phyloP scores from a whole-genome alignment of 2,888 invertebrate species.

The Coelopa pilipes region DNA sequence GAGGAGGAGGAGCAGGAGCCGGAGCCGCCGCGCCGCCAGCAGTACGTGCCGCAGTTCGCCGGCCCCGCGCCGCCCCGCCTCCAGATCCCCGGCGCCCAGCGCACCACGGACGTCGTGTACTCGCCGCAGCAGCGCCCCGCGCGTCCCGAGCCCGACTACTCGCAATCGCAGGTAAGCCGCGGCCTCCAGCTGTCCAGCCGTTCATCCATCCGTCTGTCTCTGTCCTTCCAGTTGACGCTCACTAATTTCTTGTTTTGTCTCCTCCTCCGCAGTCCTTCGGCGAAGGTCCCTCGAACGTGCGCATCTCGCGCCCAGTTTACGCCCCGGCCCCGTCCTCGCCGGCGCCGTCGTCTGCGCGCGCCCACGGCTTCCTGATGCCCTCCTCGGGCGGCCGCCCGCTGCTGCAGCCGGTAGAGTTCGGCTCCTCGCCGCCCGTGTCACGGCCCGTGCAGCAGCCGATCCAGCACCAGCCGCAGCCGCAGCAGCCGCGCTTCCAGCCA shows the following conservation, averaged over 20 bases:
- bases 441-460: slow-evolving; percentile 54
- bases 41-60: slow-evolving; percentile 46
- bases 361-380: slow-evolving; percentile 60
- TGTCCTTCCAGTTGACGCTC: too few species aligned
- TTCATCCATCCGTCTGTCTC: background rate
- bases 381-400: slow-evolving; percentile 61
- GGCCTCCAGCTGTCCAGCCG: background rate
- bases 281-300: slow-evolving; percentile 60
- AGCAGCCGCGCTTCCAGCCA: slow-evolving; percentile 52
- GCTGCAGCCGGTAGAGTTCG: slow-evolving; percentile 56
- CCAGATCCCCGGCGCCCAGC: slow-evolving; percentile 63
- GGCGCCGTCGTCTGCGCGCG: slow-evolving; percentile 58
- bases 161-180: slow-evolving; percentile 56
- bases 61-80: slow-evolving; percentile 56
- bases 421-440: slow-evolving; percentile 49
- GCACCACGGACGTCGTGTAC: slow-evolving; percentile 64
- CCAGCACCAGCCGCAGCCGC: slow-evolving; percentile 50
- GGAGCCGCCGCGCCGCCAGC: slow-evolving; percentile 57
- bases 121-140: slow-evolving; percentile 61
- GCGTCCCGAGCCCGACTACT: slow-evolving; percentile 64
- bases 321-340: slow-evolving; percentile 60
- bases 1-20: slow-evolving; percentile 61
- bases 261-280: slow-evolving; percentile 53
- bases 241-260: slow-evolving; percentile 2
- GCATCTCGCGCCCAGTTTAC: slow-evolving; percentile 63